Base-by-base conservation (phyloP, 2,797 vertebrate genomes). In the Spondyliosoma cantharus region DNA sequence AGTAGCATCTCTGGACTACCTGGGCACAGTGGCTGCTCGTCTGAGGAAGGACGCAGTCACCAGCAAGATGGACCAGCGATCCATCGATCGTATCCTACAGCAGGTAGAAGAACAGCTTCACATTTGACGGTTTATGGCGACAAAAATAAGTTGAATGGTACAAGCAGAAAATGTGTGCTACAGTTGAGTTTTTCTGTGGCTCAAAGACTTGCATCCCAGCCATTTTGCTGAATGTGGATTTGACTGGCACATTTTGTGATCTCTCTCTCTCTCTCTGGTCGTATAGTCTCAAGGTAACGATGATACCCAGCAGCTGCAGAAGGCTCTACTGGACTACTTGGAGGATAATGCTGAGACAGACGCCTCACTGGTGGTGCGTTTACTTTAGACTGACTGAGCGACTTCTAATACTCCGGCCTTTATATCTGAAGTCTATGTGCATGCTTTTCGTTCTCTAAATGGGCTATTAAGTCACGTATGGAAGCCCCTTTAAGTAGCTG, bases 31-130 rank as follows among this genome's bases (percentile, higher is more conserved):
- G 74, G 98, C 98, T 5, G 97, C 98, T 59, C 95, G 98, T 83
- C 91, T 99, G 0, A 96, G 98, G 83, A 99, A 99, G 88, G 98
- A 99, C 68, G 96, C 97, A 1, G 97, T 99, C 78, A 97, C 97
- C 86, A 98, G 97, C 95, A 98, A 96, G 91, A 98, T 98, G 98
- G 97, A 99, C 94, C 97, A 98, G 94, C 96, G 95, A 61, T 97
- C 97, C 74, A 97, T 99, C 75, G 95, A 97, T 91, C 93, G 97
- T 72, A 99, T 99, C 56, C 92, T 99, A 68, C 95, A 96, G 91
- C 92, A 96, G 96, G 98, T 99, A 90, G 1, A 74, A 49, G 2
- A 62, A 27, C 3, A 68, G 3, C n/a, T n/a, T 71, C 17, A 20
- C 6, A n/a, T 46, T 63, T 22, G 1, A 19, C 19, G 16, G 48